Evolutionary conservation across 2,113 vertebrate species (phyloP).

Genomic region (Pseudopodoces humilis): DNA sequence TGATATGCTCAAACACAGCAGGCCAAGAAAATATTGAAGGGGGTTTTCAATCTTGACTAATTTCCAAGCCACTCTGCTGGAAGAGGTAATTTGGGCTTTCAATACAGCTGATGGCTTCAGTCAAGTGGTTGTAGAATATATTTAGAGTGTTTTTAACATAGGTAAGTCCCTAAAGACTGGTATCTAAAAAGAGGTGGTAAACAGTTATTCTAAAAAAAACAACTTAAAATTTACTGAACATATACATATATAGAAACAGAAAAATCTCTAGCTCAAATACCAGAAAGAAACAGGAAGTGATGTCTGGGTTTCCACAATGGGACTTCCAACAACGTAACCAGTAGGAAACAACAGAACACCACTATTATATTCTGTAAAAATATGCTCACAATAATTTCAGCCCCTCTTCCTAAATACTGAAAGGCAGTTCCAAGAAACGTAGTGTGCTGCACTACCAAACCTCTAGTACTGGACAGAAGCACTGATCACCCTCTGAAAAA

Average conservation of each 20-base stretch:
- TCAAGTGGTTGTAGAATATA: background rate
- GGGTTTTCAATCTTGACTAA: background rate
- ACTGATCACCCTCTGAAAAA: background rate
- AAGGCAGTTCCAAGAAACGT: background rate
- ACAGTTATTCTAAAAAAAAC: background rate
- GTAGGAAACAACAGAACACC: background rate
- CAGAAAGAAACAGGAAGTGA: background rate
- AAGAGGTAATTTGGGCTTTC: background rate
- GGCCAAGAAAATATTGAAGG: background rate
- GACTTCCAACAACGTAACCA: background rate
- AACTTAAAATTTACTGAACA: background rate
- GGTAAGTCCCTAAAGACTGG: background rate
- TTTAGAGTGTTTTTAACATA: background rate
- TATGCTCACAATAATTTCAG: background rate
- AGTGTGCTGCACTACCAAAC: background rate
- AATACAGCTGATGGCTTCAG: background rate
- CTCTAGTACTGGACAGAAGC: background rate
- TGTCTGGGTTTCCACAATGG: background rate
- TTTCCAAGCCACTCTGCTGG: background rate
- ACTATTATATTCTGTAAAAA: background rate
- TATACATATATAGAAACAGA: background rate
- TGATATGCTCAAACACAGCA: background rate
- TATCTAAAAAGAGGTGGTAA: background rate
- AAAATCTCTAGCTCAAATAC: background rate
- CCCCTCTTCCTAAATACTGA: background rate